Conservation (phyloP, 1,140 invertebrate species). For the Calephelis virginiensis region DNA sequence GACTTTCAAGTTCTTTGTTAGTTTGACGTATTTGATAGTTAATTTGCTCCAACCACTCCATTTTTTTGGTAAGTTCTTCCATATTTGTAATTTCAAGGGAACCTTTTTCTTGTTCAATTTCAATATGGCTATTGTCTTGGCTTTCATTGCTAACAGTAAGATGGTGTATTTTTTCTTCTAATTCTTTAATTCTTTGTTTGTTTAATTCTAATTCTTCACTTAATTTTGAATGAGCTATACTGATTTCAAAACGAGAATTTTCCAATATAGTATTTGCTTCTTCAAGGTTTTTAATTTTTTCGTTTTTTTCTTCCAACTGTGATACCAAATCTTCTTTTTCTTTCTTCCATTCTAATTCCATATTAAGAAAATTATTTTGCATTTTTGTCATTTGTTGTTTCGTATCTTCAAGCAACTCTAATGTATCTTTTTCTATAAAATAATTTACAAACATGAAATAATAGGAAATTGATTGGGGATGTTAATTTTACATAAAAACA, state of each 20-base stretch:
- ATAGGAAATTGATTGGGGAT: not conserved
- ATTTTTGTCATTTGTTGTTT: constrained; percentile 89
- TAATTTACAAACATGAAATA: constrained; percentile 10
- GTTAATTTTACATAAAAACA: too few species aligned
- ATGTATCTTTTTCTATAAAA: constrained; percentile 80
- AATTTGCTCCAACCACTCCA: constrained; percentile 76
- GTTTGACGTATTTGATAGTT: constrained; percentile 77
- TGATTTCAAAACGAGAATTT: constrained; percentile 80
- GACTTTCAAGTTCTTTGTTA: constrained; percentile 79
- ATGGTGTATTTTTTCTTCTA: constrained; percentile 58
- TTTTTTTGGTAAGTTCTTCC: constrained; percentile 67
- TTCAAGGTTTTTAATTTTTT: constrained; percentile 75
- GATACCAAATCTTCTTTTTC: constrained; percentile 81
- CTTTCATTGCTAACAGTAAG: constrained; percentile 32
- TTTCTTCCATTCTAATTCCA: constrained; percentile 85
- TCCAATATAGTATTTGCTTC: constrained; percentile 77
- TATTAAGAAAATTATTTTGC: constrained; percentile 86
- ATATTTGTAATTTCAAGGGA: constrained; percentile 73
- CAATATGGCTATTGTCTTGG: constrained; percentile 31
- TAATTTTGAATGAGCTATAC: constrained; percentile 77
- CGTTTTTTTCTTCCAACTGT: constrained; percentile 80
- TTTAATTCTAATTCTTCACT: constrained; percentile 78
- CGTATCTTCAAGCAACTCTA: constrained; percentile 87
- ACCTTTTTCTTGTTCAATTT: constrained; percentile 68
- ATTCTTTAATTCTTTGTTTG: constrained; percentile 58